phyloP scores from a whole-genome alignment of 2,797 vertebrate species.

The Oreochromis mossambicus region DNA sequence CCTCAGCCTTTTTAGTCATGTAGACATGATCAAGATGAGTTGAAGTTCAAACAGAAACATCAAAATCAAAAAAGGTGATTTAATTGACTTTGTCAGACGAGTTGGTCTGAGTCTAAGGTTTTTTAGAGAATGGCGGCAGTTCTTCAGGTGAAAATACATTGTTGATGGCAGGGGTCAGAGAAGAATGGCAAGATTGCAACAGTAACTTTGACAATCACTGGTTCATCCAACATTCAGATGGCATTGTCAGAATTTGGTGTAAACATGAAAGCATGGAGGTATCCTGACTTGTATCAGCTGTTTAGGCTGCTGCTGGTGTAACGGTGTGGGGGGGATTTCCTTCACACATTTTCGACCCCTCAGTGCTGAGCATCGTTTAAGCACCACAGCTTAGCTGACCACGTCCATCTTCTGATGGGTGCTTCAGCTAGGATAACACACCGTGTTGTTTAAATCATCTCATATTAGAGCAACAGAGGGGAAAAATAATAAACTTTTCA shows the following conservation, averaged over 20 bases:
- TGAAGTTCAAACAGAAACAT: neutral
- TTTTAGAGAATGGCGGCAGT: neutral
- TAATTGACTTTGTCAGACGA: neutral
- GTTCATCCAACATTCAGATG: neutral
- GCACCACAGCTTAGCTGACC: neutral
- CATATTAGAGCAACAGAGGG: neutral
- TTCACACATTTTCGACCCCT: neutral
- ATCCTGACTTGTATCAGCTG: neutral
- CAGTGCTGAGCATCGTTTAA: neutral
- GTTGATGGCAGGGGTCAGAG: neutral
- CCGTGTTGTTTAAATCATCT: neutral
- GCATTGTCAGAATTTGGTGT: neutral
- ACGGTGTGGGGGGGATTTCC: neutral
- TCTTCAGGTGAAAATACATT: accelerated
- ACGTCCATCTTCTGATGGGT: neutral
- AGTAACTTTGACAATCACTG: neutral
- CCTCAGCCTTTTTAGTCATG: accelerated
- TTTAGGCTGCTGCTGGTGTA: neutral
- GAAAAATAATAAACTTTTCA: neutral
- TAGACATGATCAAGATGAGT: neutral
- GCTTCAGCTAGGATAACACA: neutral
- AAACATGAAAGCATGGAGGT: neutral
- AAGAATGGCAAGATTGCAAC: neutral
- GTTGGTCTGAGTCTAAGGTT: neutral
- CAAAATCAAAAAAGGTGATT: neutral